These are phyloP conservation scores for Syngnathoides biaculeatus DNA, from an alignment of 2,113 vertebrate species.

Conservation along the genomic window DNA sequence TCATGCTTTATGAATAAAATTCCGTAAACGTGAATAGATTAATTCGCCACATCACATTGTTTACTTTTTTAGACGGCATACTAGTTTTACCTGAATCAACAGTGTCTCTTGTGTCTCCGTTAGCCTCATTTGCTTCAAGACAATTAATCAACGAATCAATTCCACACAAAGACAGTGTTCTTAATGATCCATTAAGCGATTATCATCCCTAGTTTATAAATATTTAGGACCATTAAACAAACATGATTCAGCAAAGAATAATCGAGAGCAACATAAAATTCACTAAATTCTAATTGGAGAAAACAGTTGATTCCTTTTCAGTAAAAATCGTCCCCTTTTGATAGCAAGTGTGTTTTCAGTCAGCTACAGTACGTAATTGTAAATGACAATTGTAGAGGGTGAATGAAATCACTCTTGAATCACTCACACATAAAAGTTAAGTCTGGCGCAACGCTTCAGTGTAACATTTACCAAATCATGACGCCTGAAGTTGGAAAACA, in stretches of 20 bases:
- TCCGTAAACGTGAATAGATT: no score
- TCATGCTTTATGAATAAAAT: neutral
- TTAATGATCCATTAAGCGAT: conserved; percentile 2
- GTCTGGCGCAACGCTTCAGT: neutral
- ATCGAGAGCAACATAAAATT: neutral
- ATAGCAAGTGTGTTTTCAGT: neutral
- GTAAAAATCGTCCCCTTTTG: neutral
- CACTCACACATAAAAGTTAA: neutral
- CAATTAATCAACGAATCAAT: conserved; percentile 5
- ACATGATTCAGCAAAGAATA: conserved; percentile 2
- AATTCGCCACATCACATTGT: neutral
- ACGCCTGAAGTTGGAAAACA: conserved; percentile 9
- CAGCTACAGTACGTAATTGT: neutral
- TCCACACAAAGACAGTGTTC: neutral
- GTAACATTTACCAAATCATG: neutral
- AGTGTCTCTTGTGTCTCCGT: neutral
- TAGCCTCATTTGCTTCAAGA: neutral
- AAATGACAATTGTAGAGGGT: neutral
- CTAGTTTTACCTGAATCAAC: neutral
- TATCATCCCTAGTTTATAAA: conserved; percentile 1
- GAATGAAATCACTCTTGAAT: neutral
- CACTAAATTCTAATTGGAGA: neutral
- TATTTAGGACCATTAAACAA: conserved; percentile 6
- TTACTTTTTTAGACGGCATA: neutral
- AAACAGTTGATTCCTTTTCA: neutral